A percentile compares a stretch with the other conserved stretches of the same genome.
Conservation (phyloP, 2,888 invertebrate species). For the Drosophila villosipedis region DNA sequence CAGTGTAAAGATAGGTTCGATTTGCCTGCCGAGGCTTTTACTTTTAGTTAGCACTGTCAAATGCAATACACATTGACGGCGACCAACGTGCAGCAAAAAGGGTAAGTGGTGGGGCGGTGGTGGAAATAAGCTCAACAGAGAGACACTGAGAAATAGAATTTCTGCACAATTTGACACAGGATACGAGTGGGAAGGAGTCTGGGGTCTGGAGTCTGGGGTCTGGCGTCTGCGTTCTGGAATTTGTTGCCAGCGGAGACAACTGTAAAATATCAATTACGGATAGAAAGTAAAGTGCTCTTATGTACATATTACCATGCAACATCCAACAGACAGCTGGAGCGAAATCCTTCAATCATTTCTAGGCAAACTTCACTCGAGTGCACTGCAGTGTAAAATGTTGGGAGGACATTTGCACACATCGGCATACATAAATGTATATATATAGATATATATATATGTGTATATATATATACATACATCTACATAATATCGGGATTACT, state of each 20-base stretch:
- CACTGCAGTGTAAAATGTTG: slow-evolving; percentile 30
- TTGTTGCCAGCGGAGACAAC: slow-evolving; percentile 53
- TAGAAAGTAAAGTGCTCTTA: slow-evolving; percentile 67
- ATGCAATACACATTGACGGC: slow-evolving; percentile 16
- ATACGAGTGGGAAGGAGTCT: slow-evolving; percentile 17
- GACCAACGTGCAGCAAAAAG: background rate
- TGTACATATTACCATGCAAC: slow-evolving; percentile 28
- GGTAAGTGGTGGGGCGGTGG: too few relatives aligned
- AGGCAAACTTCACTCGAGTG: slow-evolving; percentile 42
- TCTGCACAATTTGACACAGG: slow-evolving; percentile 74
- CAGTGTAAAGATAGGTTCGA: background rate
- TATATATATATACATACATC: slow-evolving; percentile 13
- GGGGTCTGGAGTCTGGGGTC: background rate
- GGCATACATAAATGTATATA: background rate
- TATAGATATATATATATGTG: background rate
- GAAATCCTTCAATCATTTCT: slow-evolving; percentile 79
- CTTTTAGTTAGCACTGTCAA: slow-evolving; percentile 34
- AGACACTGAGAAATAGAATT: slow-evolving; percentile 72
- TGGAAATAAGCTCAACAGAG: slow-evolving; percentile 5
- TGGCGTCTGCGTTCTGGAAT: background rate
- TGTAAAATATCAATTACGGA: slow-evolving; percentile 75
- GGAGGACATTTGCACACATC: slow-evolving; percentile 1
- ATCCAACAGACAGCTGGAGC: slow-evolving; percentile 43
- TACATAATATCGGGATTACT: slow-evolving; percentile 56
- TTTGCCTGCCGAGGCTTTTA: slow-evolving; percentile 12